Conservation (phyloP, 2,888 invertebrate species). For the Acleris emargana region DNA sequence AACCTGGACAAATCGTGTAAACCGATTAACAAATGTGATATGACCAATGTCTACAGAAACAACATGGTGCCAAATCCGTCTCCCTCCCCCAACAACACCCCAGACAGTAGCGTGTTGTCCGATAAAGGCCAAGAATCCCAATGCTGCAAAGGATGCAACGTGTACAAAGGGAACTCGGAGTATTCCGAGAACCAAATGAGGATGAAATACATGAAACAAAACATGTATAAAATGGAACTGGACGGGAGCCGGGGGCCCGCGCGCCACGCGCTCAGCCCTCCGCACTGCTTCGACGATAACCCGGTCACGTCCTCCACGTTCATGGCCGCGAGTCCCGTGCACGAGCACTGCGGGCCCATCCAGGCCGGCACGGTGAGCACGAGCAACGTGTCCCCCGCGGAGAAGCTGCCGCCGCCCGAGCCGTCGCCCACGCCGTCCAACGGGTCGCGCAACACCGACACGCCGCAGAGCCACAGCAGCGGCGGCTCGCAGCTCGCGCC, state of each 20-base stretch:
- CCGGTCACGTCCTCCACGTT: conserved; percentile 89
- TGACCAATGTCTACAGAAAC: conserved; percentile 60
- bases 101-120: conserved; percentile 75
- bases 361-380: conserved; percentile 94
- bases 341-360: conserved; percentile 88
- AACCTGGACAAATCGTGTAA: conserved; percentile 62
- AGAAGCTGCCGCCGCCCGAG: conserved; percentile 78
- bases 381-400: conserved; percentile 89
- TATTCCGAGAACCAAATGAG: conserved; percentile 66
- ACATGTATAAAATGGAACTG: conserved; percentile 73
- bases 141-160: conserved; percentile 82
- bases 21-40: conserved; percentile 56
- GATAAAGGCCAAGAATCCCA: conserved; percentile 67
- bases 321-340: conserved; percentile 83
- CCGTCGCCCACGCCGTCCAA: conserved; percentile 85
- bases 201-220: conserved; percentile 70
- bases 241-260: conserved; percentile 62
- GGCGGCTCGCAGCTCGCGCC: conserved; percentile 62
- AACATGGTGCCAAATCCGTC: conserved; percentile 67
- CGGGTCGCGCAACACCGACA: conserved; percentile 78
- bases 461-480: conserved; percentile 71
- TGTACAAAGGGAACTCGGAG: conserved; percentile 70
- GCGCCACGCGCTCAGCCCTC: conserved; percentile 81
- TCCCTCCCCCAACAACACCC: conserved; percentile 72
- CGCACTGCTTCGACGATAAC: conserved; percentile 80